Base-by-base conservation (phyloP, 92 coral and sea anemone genomes). In the Isaurus tuberculatus region DNA sequence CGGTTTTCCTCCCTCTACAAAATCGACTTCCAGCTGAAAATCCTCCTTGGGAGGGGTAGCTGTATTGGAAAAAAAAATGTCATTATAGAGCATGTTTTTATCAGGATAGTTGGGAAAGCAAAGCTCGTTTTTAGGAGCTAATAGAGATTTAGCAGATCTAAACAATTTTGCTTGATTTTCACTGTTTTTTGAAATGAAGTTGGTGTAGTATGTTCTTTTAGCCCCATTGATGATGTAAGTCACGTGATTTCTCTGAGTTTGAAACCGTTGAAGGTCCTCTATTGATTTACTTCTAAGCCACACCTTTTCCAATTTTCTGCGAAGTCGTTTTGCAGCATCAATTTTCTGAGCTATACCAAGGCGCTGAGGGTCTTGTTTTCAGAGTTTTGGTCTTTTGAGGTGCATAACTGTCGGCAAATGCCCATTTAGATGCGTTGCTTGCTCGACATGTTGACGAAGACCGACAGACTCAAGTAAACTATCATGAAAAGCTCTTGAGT, bases 341-440 rank as follows among this genome's bases (percentile, higher is more conserved):
- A 40, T n/a, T 70, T 23, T 70, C 55, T 42, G 75, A 22, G 42
- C 15, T 29, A 23, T 70, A 70, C 57, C 75, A 70, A 33, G 75
- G 75, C 29, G 32, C 36, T 22, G 75, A 70, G 36, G 75, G 42
- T 16, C 75, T 31, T 32, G 75, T 70, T 33, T 17, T 67, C 1
- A 67, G 43, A 33, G 72, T 31, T 67, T 67, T 67, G 11, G 72
- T 67, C 72, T 67, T 67, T 31, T 15, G 44, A 29, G 72, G 72
- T 67, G 72, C 72, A 33, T 67, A 9, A 29, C 22, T 44, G 40
- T 67, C 43, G 84, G 82, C 31, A 86, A 79, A 67, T 84, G 83
- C 11, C 81, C 70, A 63, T 68, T 84, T 63, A 58, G 63, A 68
- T 88, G 85, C 16, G 91, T 88, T 30, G 83, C 86, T 57, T 84